Evolutionary conservation across 2,888 invertebrate genomes (phyloP).

Genomic region (Syritta pipiens): DNA sequence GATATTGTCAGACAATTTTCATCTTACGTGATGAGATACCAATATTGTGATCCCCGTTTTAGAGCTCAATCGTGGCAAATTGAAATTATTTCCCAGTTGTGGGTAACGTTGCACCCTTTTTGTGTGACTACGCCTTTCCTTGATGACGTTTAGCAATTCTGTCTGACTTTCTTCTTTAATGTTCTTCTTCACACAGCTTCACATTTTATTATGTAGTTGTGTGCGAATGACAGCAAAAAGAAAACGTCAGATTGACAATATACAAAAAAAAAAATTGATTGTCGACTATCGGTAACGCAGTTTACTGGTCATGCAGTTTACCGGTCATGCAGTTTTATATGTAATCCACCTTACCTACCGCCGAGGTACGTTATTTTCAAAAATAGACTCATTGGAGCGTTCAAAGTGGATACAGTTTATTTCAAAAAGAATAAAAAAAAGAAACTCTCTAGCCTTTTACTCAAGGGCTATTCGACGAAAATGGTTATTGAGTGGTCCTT

Average conservation of each 20-base stretch:
- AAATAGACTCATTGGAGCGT: neutral
- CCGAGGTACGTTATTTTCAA: neutral
- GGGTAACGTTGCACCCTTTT: neutral
- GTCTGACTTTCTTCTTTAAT: neutral
- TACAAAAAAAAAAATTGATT: neutral
- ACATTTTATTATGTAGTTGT: neutral
- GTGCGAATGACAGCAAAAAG: neutral
- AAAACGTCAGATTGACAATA: conserved; percentile 16
- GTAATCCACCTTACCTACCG: neutral
- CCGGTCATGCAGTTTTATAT: neutral
- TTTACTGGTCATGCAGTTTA: neutral
- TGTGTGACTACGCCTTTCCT: too few species aligned
- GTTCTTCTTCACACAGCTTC: neutral
- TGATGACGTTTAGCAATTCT: conserved; percentile 24
- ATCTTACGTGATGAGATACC: too few species aligned
- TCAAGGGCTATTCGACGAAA: conserved; percentile 85
- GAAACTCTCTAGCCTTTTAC: too few species aligned
- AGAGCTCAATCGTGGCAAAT: neutral
- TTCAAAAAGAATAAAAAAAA: too few species aligned
- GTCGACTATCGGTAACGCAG: too few species aligned
- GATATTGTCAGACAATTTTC: too few species aligned
- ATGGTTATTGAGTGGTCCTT: conserved; percentile 89
- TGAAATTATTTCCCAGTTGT: neutral
- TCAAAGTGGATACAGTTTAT: conserved; percentile 16
- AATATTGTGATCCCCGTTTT: too few species aligned